Percentiles rank a stretch among this genome's conserved stretches.
phyloP scores from a whole-genome alignment of 2,113 vertebrate species.

The Trematocara unimaculatum region DNA sequence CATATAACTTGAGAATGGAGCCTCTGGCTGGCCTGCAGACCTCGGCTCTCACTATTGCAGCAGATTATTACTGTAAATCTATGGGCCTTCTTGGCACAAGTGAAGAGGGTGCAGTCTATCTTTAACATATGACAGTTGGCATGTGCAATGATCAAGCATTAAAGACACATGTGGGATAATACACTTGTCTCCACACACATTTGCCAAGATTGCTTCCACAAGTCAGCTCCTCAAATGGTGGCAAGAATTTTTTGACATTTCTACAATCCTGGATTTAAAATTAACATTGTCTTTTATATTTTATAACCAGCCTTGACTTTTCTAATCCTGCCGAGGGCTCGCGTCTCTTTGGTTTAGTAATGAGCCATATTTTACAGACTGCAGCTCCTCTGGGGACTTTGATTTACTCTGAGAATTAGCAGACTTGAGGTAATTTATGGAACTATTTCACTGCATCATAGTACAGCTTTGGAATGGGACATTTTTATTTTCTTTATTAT shows the following conservation, averaged over 20 bases:
- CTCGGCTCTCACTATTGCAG: conserved; percentile 10
- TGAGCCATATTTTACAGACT: conserved; percentile 43
- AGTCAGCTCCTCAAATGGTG: conserved; percentile 30
- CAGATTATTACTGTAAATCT: conserved; percentile 40
- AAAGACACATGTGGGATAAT: conserved; percentile 61
- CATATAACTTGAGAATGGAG: conserved; percentile 17
- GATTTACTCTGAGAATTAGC: conserved; percentile 59
- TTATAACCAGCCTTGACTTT: conserved; percentile 27
- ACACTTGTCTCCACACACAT: conserved; percentile 46
- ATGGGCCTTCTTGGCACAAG: conserved; percentile 24
- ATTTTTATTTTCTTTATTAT: conserved; percentile 47
- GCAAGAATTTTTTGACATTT: conserved; percentile 35
- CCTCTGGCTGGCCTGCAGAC: conserved; percentile 11
- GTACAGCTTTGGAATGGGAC: conserved; percentile 16
- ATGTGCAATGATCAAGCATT: conserved; percentile 38
- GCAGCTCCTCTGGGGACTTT: conserved; percentile 29
- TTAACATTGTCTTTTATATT: conserved; percentile 31
- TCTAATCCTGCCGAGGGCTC: conserved; percentile 20
- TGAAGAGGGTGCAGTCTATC: conserved; percentile 29
- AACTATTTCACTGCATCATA: conserved; percentile 44
- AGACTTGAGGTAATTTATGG: conserved; percentile 58
- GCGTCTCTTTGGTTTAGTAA: conserved; percentile 41
- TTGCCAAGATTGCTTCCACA: conserved; percentile 45
- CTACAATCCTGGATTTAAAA: conserved; percentile 35
- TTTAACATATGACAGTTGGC: conserved; percentile 57